Conservation (phyloP, 2,113 vertebrate genomes). For the Dryoscopus gambensis region DNA sequence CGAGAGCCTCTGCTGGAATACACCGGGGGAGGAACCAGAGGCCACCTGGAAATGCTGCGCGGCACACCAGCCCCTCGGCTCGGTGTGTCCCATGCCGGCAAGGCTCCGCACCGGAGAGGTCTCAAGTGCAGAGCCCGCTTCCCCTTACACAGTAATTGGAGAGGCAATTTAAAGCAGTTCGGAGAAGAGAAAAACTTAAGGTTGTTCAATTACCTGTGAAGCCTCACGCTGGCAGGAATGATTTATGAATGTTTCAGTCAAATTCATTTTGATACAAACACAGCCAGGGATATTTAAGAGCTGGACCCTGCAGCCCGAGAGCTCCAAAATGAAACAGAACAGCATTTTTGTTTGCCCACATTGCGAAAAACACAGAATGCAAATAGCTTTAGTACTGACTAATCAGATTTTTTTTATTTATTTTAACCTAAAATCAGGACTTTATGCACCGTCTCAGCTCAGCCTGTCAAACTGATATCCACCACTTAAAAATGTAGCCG, state of each 20-base stretch:
- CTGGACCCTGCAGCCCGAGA: not conserved
- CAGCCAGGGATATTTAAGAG: not conserved
- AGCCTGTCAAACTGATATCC: not conserved
- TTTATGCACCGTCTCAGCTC: not conserved
- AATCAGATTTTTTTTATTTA: not conserved
- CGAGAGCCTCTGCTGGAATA: not conserved
- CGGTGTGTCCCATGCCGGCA: accelerated
- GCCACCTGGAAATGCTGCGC: not conserved
- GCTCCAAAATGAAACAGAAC: not conserved
- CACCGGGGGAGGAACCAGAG: accelerated
- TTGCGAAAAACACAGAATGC: not conserved
- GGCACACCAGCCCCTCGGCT: accelerated
- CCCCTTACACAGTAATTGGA: not conserved
- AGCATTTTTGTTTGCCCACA: not conserved
- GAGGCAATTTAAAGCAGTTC: not conserved
- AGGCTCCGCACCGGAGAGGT: not conserved
- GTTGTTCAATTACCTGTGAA: conserved; percentile 8
- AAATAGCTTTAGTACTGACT: not conserved
- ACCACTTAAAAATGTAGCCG: not conserved
- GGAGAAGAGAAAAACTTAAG: not conserved
- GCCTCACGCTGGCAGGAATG: not conserved
- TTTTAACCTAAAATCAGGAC: not conserved
- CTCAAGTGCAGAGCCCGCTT: not conserved
- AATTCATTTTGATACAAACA: not conserved
- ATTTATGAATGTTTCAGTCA: not conserved